phyloP scores from a whole-genome alignment of 2,113 vertebrate species.

The Noturus placidus region DNA sequence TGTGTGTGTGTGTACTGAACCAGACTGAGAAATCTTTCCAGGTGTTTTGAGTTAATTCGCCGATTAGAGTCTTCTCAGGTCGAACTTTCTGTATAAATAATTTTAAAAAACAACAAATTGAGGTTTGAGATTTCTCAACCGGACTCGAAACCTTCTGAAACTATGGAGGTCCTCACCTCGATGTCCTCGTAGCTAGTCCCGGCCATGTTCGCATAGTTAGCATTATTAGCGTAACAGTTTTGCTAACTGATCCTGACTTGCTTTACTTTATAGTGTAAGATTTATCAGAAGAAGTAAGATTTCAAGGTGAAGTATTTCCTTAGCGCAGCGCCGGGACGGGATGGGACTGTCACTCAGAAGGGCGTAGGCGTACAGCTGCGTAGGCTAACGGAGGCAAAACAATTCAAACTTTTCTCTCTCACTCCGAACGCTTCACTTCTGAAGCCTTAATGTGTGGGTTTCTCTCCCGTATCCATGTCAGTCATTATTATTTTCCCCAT shows the following conservation, averaged over 20 bases:
- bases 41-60: too few relatives aligned
- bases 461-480: slow-evolving; percentile 64
- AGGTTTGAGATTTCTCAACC: background rate
- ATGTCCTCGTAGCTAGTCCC: background rate
- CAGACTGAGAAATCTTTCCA: too few relatives aligned
- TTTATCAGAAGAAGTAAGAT: background rate
- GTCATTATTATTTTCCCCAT: slow-evolving; percentile 77
- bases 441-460: slow-evolving; percentile 64
- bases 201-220: background rate
- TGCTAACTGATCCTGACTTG: background rate
- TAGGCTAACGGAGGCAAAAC: slow-evolving; percentile 42
- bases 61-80: too few relatives aligned
- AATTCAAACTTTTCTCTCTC: slow-evolving; percentile 73
- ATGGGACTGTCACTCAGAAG: background rate
- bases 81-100: too few relatives aligned
- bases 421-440: slow-evolving; percentile 59
- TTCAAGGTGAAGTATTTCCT: slow-evolving; percentile 2
- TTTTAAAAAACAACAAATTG: too few relatives aligned
- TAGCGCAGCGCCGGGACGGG: background rate
- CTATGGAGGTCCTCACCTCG: background rate
- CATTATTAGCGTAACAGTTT: background rate
- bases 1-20: too few relatives aligned
- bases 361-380: slow-evolving; percentile 1
- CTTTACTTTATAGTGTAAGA: background rate
- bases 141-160: background rate